These are phyloP conservation scores for Sinosuthora webbiana DNA, from an alignment of 2,113 vertebrate species.

Conservation along the genomic window DNA sequence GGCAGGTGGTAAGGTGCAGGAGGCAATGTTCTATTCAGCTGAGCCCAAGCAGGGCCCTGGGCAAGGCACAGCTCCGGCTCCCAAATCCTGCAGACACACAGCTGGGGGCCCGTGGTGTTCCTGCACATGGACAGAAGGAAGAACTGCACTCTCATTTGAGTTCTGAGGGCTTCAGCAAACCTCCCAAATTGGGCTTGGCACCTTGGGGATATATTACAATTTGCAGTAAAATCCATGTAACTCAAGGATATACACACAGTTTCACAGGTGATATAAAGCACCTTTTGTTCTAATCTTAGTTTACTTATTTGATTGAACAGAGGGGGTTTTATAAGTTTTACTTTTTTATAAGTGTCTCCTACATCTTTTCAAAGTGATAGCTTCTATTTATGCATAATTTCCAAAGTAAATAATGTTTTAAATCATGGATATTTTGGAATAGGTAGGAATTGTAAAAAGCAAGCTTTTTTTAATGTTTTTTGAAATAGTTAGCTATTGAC, in stretches of 20 bases:
- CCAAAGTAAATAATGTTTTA: neutral
- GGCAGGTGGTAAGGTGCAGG: rapidly evolving
- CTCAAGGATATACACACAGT: neutral
- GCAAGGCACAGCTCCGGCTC: neutral
- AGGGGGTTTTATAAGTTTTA: neutral
- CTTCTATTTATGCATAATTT: neutral
- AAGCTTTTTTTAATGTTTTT: neutral
- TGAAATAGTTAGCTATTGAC: neutral
- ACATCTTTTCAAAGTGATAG: neutral
- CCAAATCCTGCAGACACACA: neutral
- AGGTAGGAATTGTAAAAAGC: neutral
- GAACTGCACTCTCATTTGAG: neutral
- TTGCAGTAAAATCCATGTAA: neutral
- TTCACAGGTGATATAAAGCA: neutral
- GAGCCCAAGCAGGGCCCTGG: rapidly evolving
- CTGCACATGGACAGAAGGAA: neutral
- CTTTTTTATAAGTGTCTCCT: neutral
- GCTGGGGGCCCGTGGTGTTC: neutral
- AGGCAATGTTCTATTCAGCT: rapidly evolving
- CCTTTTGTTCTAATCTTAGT: neutral
- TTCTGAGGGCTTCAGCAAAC: neutral
- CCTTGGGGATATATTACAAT: neutral
- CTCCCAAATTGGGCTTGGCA: neutral
- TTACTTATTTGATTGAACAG: neutral
- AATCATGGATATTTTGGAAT: neutral